Evolutionary conservation across 2,888 invertebrate genomes (phyloP), one percentile per base, ranked within the genome.

Genomic region (Drosophila leonis): DNA sequence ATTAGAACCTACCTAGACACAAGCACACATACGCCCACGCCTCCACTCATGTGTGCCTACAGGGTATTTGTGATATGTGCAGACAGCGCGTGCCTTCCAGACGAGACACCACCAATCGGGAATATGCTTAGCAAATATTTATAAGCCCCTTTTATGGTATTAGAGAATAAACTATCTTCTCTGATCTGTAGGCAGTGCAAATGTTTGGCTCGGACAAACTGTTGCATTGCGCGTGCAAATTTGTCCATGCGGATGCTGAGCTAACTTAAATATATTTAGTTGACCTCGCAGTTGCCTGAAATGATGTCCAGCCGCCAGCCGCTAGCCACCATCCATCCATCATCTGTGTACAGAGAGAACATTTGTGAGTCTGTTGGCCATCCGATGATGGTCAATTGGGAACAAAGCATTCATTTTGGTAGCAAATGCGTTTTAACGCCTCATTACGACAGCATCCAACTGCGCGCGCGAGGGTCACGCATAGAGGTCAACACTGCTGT

Each of bases 401-500:
- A 31, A 42, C 48, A 62, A 72, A 65, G 35, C 72, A 65, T n/a
- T 72, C 60, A 59, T 13, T 60, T 55, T 20, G 42, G 48, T 10
- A 24, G 61, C 60, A 72, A 66, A 67, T 62, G 46, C 57, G n/a
- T 41, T 65, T 62, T 37, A 33, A 52, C 37, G 71, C 64, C 59
- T 35, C 72, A 76, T 76, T 76, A 56, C 51, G 27, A 35, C 44
- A 54, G 44, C 48, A 9, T 10, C 24, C 52, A 39, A 41, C 46
- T 56, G n/a, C 44, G 44, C 55, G 60, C 13, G 35, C 35, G 52
- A 55, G 52, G 72, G 70, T 80, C 83, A 77, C 49, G 18, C 42
- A 3, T 39, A 59, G 65, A 70, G 87, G 84, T 83, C 82, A 83
- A 37, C 37, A 15, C 27, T 1, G n/a, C 0, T 24, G 24, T 20